Percentiles rank a stretch among this genome's conserved stretches.
These are phyloP conservation scores for Tolmerus cingulatus DNA, from an alignment of 2,888 invertebrate species.

Conservation along the genomic window DNA sequence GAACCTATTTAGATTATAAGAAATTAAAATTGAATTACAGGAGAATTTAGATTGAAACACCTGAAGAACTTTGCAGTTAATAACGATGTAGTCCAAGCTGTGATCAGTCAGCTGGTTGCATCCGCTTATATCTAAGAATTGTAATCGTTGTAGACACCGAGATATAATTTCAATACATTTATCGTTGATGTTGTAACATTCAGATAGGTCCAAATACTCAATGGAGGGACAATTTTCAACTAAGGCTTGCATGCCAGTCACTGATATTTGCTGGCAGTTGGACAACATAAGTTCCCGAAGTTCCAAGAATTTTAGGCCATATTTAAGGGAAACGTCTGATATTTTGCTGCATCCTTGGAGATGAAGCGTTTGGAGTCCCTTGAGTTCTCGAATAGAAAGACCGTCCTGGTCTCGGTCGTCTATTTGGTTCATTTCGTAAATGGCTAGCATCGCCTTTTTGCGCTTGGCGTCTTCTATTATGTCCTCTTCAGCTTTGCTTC, in stretches of 20 bases:
- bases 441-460: constrained; percentile 70
- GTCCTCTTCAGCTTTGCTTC: constrained; percentile 74
- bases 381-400: constrained; percentile 66
- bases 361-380: constrained; percentile 69
- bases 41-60: constrained; percentile 46
- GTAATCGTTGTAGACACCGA: constrained; percentile 60
- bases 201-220: constrained; percentile 71
- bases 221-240: constrained; percentile 74
- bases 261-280: constrained; percentile 75
- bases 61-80: constrained; percentile 64
- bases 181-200: constrained; percentile 76
- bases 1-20: constrained; percentile 49
- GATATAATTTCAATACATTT: constrained; percentile 66
- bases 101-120: constrained; percentile 67
- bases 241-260: constrained; percentile 70
- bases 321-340: constrained; percentile 75
- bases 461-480: constrained; percentile 73
- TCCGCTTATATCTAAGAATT: constrained; percentile 61
- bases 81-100: constrained; percentile 64
- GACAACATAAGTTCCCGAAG: constrained; percentile 70
- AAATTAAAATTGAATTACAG: background rate
- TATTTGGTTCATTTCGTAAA: constrained; percentile 66
- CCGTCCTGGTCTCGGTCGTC: constrained; percentile 11
- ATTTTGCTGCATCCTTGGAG: constrained; percentile 75
- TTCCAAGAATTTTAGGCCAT: constrained; percentile 73